Conservation (phyloP, 2,113 vertebrate species). For the Micronisus gabar region DNA sequence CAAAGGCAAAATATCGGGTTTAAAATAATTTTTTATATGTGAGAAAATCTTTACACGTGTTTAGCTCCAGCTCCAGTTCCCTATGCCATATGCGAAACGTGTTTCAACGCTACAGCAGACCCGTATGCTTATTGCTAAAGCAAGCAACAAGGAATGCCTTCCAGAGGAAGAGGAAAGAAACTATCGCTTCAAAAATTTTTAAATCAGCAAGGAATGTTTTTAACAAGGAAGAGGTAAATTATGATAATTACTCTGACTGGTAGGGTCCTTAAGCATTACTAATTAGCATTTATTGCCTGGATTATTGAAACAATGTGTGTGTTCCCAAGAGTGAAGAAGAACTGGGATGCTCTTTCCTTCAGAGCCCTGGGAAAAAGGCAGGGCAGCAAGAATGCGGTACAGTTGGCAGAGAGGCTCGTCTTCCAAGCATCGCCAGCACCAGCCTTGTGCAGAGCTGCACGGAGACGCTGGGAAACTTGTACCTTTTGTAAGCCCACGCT, state of each 20-base stretch:
- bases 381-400: slow-evolving; percentile 8
- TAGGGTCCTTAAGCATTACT: slow-evolving; percentile 79
- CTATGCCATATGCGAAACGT: not conserved
- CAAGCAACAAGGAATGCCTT: not conserved
- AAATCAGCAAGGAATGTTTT: slow-evolving; percentile 68
- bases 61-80: not conserved
- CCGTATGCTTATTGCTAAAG: accelerated
- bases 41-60: not conserved
- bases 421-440: not conserved
- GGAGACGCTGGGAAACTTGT: not conserved
- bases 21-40: not conserved
- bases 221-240: slow-evolving; percentile 79
- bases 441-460: not conserved
- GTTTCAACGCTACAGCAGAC: not conserved
- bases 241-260: slow-evolving; percentile 79
- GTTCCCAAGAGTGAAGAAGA: slow-evolving; percentile 67
- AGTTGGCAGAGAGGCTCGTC: not conserved
- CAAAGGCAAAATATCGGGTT: not conserved
- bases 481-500: not conserved
- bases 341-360: slow-evolving; percentile 73
- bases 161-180: not conserved
- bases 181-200: not conserved
- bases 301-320: slow-evolving; percentile 81
- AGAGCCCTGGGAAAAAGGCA: slow-evolving; percentile 67
- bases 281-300: slow-evolving; percentile 84